phyloP scores from a whole-genome alignment of 2,113 vertebrate genomes.

The Aix galericulata region DNA sequence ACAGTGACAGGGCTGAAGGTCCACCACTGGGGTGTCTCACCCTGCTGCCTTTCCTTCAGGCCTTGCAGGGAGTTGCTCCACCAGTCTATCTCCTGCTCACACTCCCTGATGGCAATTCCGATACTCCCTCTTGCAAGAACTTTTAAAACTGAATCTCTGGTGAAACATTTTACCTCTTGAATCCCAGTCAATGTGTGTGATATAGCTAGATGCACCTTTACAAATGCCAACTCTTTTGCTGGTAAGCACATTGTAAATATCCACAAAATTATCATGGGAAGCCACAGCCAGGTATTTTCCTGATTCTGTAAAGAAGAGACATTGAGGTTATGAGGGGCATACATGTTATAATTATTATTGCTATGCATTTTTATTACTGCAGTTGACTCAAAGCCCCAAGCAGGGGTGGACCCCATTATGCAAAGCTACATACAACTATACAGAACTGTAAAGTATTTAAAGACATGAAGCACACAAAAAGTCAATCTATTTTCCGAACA shows the following conservation, averaged over 20 bases:
- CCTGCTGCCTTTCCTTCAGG: too few relatives aligned
- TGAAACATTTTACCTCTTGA: slow-evolving; percentile 82
- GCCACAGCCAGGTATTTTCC: slow-evolving; percentile 97
- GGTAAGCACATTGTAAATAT: slow-evolving; percentile 96
- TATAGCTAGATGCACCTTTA: slow-evolving; percentile 91
- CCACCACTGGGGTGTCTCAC: too few relatives aligned
- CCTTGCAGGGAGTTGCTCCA: too few relatives aligned
- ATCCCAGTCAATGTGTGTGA: slow-evolving; percentile 99
- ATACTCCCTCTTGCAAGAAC: neutral
- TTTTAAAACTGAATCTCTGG: neutral
- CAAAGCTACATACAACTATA: neutral
- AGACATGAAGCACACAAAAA: neutral
- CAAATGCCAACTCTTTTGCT: slow-evolving; percentile 98
- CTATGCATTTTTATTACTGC: neutral
- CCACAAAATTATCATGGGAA: slow-evolving; percentile 97
- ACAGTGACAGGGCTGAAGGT: too few relatives aligned
- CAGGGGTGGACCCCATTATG: too few relatives aligned
- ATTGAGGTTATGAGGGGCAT: neutral
- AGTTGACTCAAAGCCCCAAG: neutral
- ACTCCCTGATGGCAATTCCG: neutral
- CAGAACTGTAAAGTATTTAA: neutral
- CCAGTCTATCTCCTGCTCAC: too few relatives aligned
- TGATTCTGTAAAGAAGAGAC: slow-evolving; percentile 80
- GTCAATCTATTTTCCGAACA: neutral
- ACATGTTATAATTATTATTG: neutral